Percentiles rank a stretch among this genome's conserved stretches.
phyloP scores from a whole-genome alignment of 2,797 vertebrate species.

The Aplochiton taeniatus region DNA sequence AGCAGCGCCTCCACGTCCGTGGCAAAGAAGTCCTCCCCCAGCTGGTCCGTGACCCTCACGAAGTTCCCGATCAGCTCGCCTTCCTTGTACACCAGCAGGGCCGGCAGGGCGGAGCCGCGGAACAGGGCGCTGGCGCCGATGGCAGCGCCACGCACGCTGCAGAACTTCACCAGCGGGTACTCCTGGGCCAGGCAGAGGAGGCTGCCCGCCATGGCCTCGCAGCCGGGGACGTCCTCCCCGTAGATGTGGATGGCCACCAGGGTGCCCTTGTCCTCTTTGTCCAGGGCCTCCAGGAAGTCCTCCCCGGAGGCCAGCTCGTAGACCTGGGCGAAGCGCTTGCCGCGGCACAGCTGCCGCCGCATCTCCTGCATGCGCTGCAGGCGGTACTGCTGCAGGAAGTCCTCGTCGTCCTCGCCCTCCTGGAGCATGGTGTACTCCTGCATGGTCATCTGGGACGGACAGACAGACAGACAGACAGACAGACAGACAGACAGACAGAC shows the following conservation, averaged over 20 bases:
- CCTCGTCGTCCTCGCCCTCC: constrained; percentile 86
- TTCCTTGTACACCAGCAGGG: constrained; percentile 91
- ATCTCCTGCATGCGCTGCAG: constrained; percentile 96
- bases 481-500: neutral
- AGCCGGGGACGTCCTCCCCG: constrained; percentile 84
- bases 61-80: constrained; percentile 98
- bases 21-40: constrained; percentile 97
- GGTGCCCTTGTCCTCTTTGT: constrained; percentile 88
- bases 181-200: constrained; percentile 92
- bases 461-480: neutral
- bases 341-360: constrained; percentile 85
- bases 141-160: constrained; percentile 87
- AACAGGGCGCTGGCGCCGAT: constrained; percentile 92
- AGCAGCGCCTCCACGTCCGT: constrained; percentile 94
- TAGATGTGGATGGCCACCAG: constrained; percentile 96
- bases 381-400: constrained; percentile 92
- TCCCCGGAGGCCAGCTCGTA: constrained; percentile 87
- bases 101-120: constrained; percentile 89
- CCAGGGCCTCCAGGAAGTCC: constrained; percentile 90
- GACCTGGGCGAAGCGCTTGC: constrained; percentile 87
- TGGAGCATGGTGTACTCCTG: constrained; percentile 87
- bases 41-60: constrained; percentile 94
- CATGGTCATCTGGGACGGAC: constrained; percentile 81
- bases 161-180: constrained; percentile 93
- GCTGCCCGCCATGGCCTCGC: constrained; percentile 91